phyloP scores from a whole-genome alignment of 2,113 vertebrate species.

The Myrmecophaga tridactyla region DNA sequence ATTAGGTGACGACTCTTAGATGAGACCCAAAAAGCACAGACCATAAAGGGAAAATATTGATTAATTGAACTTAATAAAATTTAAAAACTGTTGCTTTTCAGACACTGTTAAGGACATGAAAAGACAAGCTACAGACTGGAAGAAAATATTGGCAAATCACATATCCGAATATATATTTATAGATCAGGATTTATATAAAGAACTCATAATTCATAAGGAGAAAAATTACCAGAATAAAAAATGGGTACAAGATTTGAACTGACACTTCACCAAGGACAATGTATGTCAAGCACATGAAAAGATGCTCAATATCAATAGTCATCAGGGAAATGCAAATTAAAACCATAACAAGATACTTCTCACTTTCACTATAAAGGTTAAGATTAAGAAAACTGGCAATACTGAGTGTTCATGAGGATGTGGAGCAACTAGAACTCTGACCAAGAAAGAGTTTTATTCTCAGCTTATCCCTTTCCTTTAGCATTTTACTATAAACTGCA shows the following conservation, averaged over 20 bases:
- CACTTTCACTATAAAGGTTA: background rate
- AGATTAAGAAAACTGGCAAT: background rate
- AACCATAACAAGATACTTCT: background rate
- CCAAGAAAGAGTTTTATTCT: too few species aligned
- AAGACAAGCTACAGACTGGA: background rate
- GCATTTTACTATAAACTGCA: too few species aligned
- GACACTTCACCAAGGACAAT: background rate
- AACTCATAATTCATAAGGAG: background rate
- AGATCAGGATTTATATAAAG: background rate
- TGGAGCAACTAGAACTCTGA: background rate
- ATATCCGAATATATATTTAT: slow-evolving; percentile 15
- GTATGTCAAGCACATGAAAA: background rate
- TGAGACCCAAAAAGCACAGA: background rate
- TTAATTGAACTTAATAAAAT: slow-evolving; percentile 4
- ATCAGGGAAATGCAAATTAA: slow-evolving; percentile 7
- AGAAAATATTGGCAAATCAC: slow-evolving; percentile 26
- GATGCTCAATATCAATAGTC: background rate
- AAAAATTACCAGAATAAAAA: background rate
- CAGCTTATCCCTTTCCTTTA: too few species aligned
- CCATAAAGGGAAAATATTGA: background rate
- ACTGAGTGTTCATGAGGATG: background rate
- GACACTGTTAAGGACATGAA: background rate
- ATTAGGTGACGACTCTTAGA: background rate
- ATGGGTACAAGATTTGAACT: background rate
- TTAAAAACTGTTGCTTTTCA: background rate